phyloP scores from a whole-genome alignment of 1,140 invertebrate genomes.

The Drosophila nikananu region DNA sequence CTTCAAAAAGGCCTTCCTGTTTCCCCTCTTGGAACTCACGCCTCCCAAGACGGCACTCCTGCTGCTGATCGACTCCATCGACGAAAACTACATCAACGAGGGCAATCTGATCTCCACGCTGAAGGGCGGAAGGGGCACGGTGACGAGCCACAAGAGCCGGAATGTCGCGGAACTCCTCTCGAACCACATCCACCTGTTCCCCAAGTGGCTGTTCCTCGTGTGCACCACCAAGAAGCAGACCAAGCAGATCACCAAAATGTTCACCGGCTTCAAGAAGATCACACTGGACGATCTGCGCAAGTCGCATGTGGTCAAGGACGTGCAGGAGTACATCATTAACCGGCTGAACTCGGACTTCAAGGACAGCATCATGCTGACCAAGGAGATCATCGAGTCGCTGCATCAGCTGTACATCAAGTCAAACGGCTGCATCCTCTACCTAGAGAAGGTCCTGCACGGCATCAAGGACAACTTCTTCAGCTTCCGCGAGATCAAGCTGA shows the following conservation, averaged over 20 bases:
- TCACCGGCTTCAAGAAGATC: conserved; percentile 97
- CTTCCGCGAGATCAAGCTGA: conserved; percentile 92
- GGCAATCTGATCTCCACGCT: conserved; percentile 82
- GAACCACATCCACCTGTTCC: conserved; percentile 96
- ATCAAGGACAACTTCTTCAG: conserved; percentile 97
- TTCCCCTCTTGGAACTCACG: conserved; percentile 93
- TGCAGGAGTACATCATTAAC: conserved; percentile 97
- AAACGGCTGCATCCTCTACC: conserved; percentile 97
- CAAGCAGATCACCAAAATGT: conserved; percentile 95
- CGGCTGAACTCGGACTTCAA: conserved; percentile 92
- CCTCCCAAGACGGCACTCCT: conserved; percentile 93
- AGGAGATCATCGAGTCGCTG: conserved; percentile 96
- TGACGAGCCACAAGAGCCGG: conserved; percentile 86
- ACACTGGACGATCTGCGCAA: conserved; percentile 95
- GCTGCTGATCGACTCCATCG: conserved; percentile 96
- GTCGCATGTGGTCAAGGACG: conserved; percentile 94
- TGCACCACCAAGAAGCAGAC: conserved; percentile 95
- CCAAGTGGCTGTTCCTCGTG: conserved; percentile 96
- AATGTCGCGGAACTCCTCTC: conserved; percentile 95
- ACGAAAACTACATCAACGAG: conserved; percentile 89
- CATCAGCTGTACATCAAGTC: conserved; percentile 98
- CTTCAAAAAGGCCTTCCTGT: conserved; percentile 94
- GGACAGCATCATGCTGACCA: conserved; percentile 84
- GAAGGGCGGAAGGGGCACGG: conserved; percentile 82
- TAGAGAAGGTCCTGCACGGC: conserved; percentile 96